These are phyloP conservation scores for Salarias fasciatus DNA, from an alignment of 2,797 vertebrate genomes.

Conservation along the genomic window DNA sequence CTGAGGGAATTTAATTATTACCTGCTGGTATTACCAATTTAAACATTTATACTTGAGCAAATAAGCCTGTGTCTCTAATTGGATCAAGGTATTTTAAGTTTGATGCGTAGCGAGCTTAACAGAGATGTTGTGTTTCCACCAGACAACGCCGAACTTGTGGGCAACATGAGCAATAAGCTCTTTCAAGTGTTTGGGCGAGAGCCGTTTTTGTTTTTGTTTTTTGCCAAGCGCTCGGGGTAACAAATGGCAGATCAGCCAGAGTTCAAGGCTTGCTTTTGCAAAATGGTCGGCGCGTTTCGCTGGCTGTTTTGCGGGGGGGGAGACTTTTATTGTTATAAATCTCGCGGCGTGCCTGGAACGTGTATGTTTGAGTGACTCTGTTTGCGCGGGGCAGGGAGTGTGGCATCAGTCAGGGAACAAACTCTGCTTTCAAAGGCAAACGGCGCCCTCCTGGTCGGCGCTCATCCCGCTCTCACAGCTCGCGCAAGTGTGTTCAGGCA, in stretches of 20 bases:
- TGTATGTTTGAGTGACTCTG: conserved; percentile 34
- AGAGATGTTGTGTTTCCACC: conserved; percentile 55
- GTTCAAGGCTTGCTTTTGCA: conserved; percentile 72
- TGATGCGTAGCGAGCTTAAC: conserved; percentile 54
- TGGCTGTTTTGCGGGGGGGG: conserved; percentile 65
- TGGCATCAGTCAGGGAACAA: conserved; percentile 14
- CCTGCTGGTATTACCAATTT: conserved; percentile 70
- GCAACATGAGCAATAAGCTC: conserved; percentile 68
- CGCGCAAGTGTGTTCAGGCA: conserved; percentile 20
- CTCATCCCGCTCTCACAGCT: conserved; percentile 17
- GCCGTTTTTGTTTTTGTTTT: conserved; percentile 67
- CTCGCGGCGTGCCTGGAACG: conserved; percentile 29
- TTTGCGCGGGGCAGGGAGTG: conserved; percentile 31
- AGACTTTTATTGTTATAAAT: conserved; percentile 72
- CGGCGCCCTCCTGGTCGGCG: conserved; percentile 23
- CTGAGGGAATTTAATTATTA: conserved; percentile 67
- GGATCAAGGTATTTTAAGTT: conserved; percentile 66
- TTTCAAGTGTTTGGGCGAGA: conserved; percentile 69
- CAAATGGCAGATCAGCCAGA: conserved; percentile 76
- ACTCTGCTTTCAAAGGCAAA: conserved; percentile 41
- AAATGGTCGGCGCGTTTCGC: conserved; percentile 56
- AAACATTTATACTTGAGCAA: conserved; percentile 62
- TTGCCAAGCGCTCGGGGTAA: conserved; percentile 69
- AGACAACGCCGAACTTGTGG: conserved; percentile 54
- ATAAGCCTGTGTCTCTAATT: conserved; percentile 72